A percentile compares a stretch with the other conserved stretches of the same genome.
phyloP scores from a whole-genome alignment of 2,888 invertebrate genomes.

The Stegana nigrithorax region DNA sequence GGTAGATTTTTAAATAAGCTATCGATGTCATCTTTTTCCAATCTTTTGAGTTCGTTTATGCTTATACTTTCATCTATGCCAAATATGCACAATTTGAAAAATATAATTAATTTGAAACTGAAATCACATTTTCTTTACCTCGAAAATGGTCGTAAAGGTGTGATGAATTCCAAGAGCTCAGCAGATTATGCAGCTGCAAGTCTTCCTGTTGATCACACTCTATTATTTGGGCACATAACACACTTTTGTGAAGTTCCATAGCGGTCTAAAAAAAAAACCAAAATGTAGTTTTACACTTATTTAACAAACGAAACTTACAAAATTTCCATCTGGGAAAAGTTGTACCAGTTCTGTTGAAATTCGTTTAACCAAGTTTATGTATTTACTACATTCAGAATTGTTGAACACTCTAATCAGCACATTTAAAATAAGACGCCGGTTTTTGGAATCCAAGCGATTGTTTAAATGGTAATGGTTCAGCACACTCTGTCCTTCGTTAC shows the following conservation, averaged over 20 bases:
- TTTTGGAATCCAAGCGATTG: conserved; percentile 4
- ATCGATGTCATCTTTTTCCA: not conserved
- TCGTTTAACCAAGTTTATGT: not conserved
- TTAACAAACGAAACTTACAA: not conserved
- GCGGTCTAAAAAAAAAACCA: not conserved
- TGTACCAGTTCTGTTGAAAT: not conserved
- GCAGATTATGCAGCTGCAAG: not conserved
- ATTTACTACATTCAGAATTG: not conserved
- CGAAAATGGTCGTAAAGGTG: conserved; percentile 7
- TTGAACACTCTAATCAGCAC: not conserved
- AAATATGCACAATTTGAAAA: not conserved
- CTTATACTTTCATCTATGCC: conserved; percentile 3
- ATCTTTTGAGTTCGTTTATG: not conserved
- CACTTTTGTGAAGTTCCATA: not conserved
- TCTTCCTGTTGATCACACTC: not conserved
- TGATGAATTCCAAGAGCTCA: not conserved
- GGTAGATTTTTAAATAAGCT: not conserved
- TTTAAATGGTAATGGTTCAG: not conserved
- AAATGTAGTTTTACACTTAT: not conserved
- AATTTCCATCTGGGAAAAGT: conserved; percentile 4
- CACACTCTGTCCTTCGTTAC: not conserved
- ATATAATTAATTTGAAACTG: not conserved
- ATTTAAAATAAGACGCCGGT: conserved; percentile 4
- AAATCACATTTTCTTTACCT: not conserved
- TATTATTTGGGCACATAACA: not conserved